These are phyloP conservation scores for Marasmarcha lunaedactyla DNA, from an alignment of 2,888 invertebrate species.

Conservation along the genomic window DNA sequence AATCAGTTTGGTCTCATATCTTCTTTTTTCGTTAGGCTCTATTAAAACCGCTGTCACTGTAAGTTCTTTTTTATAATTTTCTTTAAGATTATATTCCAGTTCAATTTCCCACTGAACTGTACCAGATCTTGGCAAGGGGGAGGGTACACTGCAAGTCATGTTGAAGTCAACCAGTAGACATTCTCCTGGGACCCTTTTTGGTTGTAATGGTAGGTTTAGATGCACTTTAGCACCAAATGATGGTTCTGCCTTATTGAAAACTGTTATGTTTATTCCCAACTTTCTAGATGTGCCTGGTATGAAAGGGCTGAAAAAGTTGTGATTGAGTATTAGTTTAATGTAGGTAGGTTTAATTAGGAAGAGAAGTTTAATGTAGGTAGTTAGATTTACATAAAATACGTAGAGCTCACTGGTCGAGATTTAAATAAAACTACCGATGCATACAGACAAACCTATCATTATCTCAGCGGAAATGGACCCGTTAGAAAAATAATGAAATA, in stretches of 20 bases:
- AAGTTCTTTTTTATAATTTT: neutral
- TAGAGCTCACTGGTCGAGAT: no score
- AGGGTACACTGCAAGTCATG: constrained; percentile 40
- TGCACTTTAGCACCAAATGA: constrained; percentile 44
- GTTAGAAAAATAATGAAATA: no score
- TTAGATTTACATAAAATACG: no score
- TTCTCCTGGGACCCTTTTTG: constrained; percentile 38
- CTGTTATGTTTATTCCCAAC: constrained; percentile 36
- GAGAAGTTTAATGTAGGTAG: constrained; percentile 3
- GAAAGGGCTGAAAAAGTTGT: constrained; percentile 33
- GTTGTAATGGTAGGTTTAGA: constrained; percentile 33
- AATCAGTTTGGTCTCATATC: no score
- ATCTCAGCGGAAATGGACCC: no score
- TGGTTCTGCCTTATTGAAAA: constrained; percentile 47
- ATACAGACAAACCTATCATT: no score
- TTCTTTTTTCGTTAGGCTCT: no score
- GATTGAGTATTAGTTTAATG: no score
- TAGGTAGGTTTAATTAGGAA: constrained; percentile 6
- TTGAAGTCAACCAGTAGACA: constrained; percentile 34
- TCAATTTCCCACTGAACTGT: constrained; percentile 39
- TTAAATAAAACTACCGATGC: no score
- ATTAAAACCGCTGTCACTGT: neutral
- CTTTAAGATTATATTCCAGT: constrained; percentile 32
- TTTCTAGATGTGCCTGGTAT: constrained; percentile 39
- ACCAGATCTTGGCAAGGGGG: constrained; percentile 35